Evolutionary conservation across 2,888 invertebrate genomes (phyloP), one percentile per base, ranked within the genome.

Genomic region (Tetragonisca angustula): DNA sequence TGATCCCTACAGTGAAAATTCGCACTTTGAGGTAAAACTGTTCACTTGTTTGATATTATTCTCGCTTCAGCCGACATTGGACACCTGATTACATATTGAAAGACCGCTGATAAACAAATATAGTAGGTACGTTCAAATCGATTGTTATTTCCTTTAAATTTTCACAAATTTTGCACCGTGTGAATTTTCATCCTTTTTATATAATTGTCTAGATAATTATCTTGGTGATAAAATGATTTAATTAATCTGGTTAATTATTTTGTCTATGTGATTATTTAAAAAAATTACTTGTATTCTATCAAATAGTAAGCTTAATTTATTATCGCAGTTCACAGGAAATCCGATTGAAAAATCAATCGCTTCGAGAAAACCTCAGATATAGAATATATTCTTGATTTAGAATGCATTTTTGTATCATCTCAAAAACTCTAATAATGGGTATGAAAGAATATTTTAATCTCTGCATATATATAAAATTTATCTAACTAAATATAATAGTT

Each of bases 141-240:
- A 43, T n/a, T 32, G 13, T n/a, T 79, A 71, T 84, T 87, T 81
- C 50, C 76, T 75, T 43, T 84, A 61, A 79, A 62, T 27, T 24
- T n/a, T 56, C 11, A 15, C 43, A 76, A 68, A 43, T 17, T 21
- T 61, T 21, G 9, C 6, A 0, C 24, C 52, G 49, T 56, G 59
- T 81, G 71, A 87, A 86, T 54, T 84, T 32, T 73, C 27, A 13
- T 1, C 11, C 11, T 72, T 61, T 32, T 27, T 49, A 15, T 72
- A 43, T 19, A 27, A 43, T 32, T 52, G 6, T 54, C 21, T 32
- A 36, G 32, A 24, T 56, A 13, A 50, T 67, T 49, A 49, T 49
- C 13, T 21, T 2, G 1, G 43, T 43, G 24, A 67, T 17, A 50
- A 67, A 43, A 43, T 43, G 43, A 43, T 9, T 43, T 43, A 43